Base-by-base conservation (phyloP, 2,797 vertebrate genomes). In the Furcifer pardalis region DNA sequence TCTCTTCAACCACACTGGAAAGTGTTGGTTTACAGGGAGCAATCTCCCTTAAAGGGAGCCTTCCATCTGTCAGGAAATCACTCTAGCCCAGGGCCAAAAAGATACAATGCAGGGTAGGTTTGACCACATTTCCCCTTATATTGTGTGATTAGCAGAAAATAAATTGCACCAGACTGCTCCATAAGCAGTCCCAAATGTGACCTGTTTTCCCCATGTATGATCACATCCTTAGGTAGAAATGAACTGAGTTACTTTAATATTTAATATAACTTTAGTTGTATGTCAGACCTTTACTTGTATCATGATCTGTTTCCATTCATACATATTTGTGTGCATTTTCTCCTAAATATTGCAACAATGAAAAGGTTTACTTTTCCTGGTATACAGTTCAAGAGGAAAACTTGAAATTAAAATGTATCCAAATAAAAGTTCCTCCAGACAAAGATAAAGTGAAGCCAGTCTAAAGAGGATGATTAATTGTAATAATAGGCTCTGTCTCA, bases 401-500 rank as follows among this genome's bases (percentile, higher is more conserved):
- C 21, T 42, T 83, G 74, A 83, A 69, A 10, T 2, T 13, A 52
- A 71, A 17, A n/a, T 86, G 87, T 79, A 12, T 13, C 77, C n/a
- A 79, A 80, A 84, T 79, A 25, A 44, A 30, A 66, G n/a, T n/a
- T n/a, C 63, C 12, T 87, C 27, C 40, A 84, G 30, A 74, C 65
- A 35, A 81, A 17, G 80, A 88, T 6, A 76, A 10, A 5, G 0
- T 66, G 2, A 19, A 84, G 40, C 49, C 77, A 86, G 44, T 65
- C 2, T 84, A 78, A 42, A 59, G 40, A 79, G 85, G 77, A 44
- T 35, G 0, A 84, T 27, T 4, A 12, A 66, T n/a, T 78, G 66
- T 81, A 84, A 85, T 88, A 90, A 46, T 27, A 21, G 62, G 3
- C 30, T 83, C 44, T 23, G 12, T 83, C 86, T 78, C 65, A 19